Evolutionary conservation across 2,797 vertebrate genomes (phyloP).

Genomic region (Gymnothorax reevesii): DNA sequence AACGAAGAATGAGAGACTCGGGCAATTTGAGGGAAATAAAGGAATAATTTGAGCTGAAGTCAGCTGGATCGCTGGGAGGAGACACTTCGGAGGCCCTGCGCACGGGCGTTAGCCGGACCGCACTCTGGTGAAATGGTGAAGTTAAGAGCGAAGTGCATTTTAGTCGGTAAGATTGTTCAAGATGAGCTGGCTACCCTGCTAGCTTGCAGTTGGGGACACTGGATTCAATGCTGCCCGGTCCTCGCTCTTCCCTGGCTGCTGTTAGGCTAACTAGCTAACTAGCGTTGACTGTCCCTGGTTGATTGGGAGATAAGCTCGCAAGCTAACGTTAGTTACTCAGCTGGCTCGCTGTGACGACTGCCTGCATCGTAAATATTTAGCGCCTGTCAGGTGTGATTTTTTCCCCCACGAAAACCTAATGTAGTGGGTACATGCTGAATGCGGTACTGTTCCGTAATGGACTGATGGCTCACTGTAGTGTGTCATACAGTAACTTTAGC

Average conservation of each 20-base stretch:
- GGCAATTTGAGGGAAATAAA: too few relatives aligned
- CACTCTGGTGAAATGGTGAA: constrained; percentile 66
- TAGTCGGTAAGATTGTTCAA: constrained; percentile 64
- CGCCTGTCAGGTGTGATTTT: too few relatives aligned
- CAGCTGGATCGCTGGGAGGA: too few relatives aligned
- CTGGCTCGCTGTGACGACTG: neutral
- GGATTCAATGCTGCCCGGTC: neutral
- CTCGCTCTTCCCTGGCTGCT: neutral
- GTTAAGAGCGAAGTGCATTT: constrained; percentile 71
- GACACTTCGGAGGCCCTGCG: neutral
- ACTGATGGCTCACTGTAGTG: too few relatives aligned
- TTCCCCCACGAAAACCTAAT: too few relatives aligned
- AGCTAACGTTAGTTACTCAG: neutral
- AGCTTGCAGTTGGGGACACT: neutral
- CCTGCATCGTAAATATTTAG: too few relatives aligned
- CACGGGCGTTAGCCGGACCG: neutral
- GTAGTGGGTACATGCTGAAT: too few relatives aligned
- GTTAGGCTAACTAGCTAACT: constrained; percentile 24
- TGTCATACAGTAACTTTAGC: too few relatives aligned
- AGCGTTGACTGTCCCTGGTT: neutral
- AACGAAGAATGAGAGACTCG: neutral
- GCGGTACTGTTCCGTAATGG: too few relatives aligned
- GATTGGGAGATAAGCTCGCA: neutral
- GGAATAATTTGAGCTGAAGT: neutral
- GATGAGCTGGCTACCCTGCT: neutral